Evolutionary conservation across 2,888 invertebrate genomes (phyloP), one percentile per base, ranked within the genome.

Genomic region (Bombylius discolor): DNA sequence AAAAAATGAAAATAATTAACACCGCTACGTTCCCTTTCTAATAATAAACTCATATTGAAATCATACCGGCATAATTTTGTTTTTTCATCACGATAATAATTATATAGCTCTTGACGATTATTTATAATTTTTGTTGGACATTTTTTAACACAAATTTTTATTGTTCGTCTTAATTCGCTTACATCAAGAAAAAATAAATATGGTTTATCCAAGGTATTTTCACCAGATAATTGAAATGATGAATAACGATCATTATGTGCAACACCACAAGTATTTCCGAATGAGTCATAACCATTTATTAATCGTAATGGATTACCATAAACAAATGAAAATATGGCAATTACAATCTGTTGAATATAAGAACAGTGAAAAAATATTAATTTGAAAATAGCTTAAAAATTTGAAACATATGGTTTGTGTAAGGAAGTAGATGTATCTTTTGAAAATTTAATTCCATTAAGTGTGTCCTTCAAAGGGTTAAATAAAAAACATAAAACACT

Each of bases 191-290:
- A 94, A 65, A 95, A 86, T 47, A 96, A 76, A 68, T 82, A 85
- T 63, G 84, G 86, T 67, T 85, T 87, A 62, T 89, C 82, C 34
- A 81, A 78, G 47, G 89, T 90, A 68, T 88, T 87, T 64, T 84
- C 79, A 12, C 94, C 95, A 32, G 93, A 88, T 51, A 87, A 71
- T 5, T 85, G 82, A 66, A 86, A 79, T 62, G 84, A 81, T 9
- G 82, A 82, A 59, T 89, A 81, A 62, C 81, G 82, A 63, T 83
- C 84, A 72, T 94, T 95, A 62, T 76, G 77, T 65, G 83, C 82
- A 33, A 87, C 84, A 14, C 95, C 95, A 72, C 96, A 97, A 42
- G 92, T 92, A 70, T 96, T 95, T 9, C 94, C 94, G 77, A 91
- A 95, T 56, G 91, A 92, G 71, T 95, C 94, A 72, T 89, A 92